Evolutionary conservation across 2,888 invertebrate genomes (phyloP).

Genomic region (Cantharis flavilabris): DNA sequence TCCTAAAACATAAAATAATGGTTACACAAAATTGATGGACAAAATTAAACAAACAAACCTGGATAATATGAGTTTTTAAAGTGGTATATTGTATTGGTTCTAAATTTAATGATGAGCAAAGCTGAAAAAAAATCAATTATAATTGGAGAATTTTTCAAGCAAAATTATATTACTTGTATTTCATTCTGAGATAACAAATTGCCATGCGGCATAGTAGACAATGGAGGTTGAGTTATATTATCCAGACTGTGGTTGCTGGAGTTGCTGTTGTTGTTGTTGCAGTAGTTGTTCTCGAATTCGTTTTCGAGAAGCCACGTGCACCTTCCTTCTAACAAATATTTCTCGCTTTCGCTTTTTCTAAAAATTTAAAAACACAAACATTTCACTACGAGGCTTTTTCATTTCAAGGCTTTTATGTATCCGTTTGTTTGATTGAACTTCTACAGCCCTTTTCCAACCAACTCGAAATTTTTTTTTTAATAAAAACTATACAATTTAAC

Average conservation of each 20-base stretch:
- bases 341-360: conserved; percentile 77
- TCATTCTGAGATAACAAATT: conserved; percentile 68
- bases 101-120: conserved; percentile 77
- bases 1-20: conserved; percentile 40
- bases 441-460: too few relatives aligned
- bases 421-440: too few relatives aligned
- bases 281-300: conserved; percentile 64
- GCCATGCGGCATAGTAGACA: conserved; percentile 36
- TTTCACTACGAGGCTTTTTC: background rate
- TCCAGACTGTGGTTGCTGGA: conserved; percentile 55
- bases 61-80: conserved; percentile 82
- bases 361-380: conserved; percentile 16
- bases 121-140: conserved; percentile 56
- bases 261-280: conserved; percentile 54
- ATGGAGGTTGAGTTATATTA: conserved; percentile 35
- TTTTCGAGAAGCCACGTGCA: conserved; percentile 75
- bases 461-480: too few relatives aligned
- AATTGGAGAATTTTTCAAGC: background rate
- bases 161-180: conserved; percentile 63
- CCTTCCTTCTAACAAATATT: conserved; percentile 86
- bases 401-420: too few relatives aligned
- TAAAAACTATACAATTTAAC: too few relatives aligned
- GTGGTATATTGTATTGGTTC: conserved; percentile 88
- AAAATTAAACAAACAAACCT: conserved; percentile 52
- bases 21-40: background rate